These are phyloP conservation scores for Mylabris phalerata DNA, from an alignment of 1,140 invertebrate species.

Conservation along the genomic window DNA sequence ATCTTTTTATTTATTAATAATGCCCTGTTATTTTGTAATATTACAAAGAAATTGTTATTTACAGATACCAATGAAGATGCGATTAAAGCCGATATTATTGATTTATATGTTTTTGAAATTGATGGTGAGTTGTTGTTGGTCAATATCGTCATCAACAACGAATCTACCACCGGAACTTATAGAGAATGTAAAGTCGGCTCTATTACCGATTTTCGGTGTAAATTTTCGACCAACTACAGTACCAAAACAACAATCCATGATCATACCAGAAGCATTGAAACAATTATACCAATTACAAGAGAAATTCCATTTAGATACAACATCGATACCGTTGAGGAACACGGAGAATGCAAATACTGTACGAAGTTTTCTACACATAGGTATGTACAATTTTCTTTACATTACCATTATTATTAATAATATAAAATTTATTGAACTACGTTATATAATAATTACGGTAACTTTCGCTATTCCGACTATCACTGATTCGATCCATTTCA, in stretches of 20 bases:
- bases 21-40: too few species aligned
- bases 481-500: too few species aligned
- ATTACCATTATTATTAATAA: too few species aligned
- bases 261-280: slow-evolving; percentile 70
- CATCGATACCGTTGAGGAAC: slow-evolving; percentile 61
- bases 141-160: slow-evolving; percentile 17
- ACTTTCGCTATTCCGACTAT: too few species aligned
- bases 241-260: slow-evolving; percentile 41
- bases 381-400: slow-evolving; percentile 45
- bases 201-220: slow-evolving; percentile 71
- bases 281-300: slow-evolving; percentile 66
- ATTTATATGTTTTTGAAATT: too few species aligned
- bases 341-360: slow-evolving; percentile 74
- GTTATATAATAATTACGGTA: too few species aligned
- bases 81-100: too few species aligned
- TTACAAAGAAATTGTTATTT: too few species aligned
- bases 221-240: slow-evolving; percentile 46
- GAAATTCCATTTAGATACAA: slow-evolving; percentile 48
- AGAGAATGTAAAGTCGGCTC: slow-evolving; percentile 53
- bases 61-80: too few species aligned
- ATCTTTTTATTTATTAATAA: too few species aligned
- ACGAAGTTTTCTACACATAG: slow-evolving; percentile 74
- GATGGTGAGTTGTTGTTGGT: not conserved
- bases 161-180: slow-evolving; percentile 10
- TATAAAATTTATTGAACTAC: too few species aligned